phyloP scores from a whole-genome alignment of 2,888 invertebrate species.

The Cryptocephalus primarius region DNA sequence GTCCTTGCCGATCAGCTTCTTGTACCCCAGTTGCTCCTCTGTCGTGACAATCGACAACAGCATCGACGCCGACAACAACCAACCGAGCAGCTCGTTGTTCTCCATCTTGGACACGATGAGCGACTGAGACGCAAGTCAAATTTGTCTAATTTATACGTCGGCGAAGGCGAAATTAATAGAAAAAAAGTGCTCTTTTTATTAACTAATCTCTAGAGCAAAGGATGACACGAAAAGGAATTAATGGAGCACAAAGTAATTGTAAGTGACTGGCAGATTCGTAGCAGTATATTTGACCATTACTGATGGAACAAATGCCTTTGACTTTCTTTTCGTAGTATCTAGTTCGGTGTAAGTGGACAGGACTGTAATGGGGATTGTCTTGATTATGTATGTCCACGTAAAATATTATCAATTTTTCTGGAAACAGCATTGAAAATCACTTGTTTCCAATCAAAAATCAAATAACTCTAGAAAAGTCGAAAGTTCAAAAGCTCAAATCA shows the following conservation, averaged over 20 bases:
- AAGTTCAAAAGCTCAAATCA: too few species aligned
- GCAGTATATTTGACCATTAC: constrained; percentile 14
- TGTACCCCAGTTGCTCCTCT: constrained; percentile 10
- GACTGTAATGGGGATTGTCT: too few species aligned
- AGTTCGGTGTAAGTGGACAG: too few species aligned
- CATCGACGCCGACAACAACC: not conserved
- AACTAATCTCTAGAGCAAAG: not conserved
- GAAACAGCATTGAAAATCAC: too few species aligned
- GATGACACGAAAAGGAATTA: constrained; percentile 24
- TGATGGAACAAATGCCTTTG: constrained; percentile 1
- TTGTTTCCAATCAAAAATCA: too few species aligned
- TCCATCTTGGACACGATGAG: constrained; percentile 2
- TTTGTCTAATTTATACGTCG: constrained; percentile 18
- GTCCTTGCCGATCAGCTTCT: constrained; percentile 29
- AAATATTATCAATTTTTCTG: too few species aligned
- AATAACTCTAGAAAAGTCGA: too few species aligned
- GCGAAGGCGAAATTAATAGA: constrained; percentile 4
- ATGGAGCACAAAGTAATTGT: constrained; percentile 39
- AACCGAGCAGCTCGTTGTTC: constrained; percentile 8
- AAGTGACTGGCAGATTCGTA: constrained; percentile 28
- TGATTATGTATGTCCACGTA: too few species aligned
- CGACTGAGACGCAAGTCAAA: constrained; percentile 6
- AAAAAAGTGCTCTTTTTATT: constrained; percentile 8
- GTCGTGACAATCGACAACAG: constrained; percentile 2
- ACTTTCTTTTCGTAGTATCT: too few species aligned